These are phyloP conservation scores for Vireo altiloquus DNA, from an alignment of 2,113 vertebrate genomes.

Conservation along the genomic window DNA sequence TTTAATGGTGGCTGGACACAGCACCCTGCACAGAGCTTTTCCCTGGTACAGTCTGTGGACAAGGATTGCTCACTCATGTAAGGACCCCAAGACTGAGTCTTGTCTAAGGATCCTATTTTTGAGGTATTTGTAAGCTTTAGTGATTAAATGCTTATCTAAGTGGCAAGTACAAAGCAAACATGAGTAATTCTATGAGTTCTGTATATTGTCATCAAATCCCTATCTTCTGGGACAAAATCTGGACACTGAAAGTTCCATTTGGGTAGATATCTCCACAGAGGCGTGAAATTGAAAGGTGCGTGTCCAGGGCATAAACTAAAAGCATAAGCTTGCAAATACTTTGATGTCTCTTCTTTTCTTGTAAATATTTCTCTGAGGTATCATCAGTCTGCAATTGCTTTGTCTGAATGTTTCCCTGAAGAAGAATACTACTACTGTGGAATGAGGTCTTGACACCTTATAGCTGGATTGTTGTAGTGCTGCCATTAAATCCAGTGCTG, in stretches of 20 bases:
- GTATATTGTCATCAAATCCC: neutral
- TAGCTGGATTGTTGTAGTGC: neutral
- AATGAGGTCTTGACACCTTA: neutral
- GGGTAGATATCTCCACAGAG: neutral
- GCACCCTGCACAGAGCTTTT: neutral
- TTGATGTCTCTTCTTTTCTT: neutral
- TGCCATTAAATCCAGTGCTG: neutral
- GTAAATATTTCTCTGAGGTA: neutral
- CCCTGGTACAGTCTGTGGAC: rapidly evolving
- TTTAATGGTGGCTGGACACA: neutral
- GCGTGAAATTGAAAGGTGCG: neutral
- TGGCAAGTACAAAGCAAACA: neutral
- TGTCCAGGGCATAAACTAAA: neutral
- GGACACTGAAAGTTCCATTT: neutral
- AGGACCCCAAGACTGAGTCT: neutral
- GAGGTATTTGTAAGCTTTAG: neutral
- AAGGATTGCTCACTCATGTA: neutral
- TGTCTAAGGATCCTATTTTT: neutral
- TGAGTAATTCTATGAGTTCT: neutral
- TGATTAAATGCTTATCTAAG: neutral
- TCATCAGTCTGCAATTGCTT: neutral
- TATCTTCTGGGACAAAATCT: neutral
- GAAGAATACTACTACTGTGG: neutral
- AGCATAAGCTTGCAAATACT: neutral
- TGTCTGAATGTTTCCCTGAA: neutral